A percentile compares a stretch with the other conserved stretches of the same genome.
phyloP scores from a whole-genome alignment of 2,113 vertebrate species.

The Columba janthina region DNA sequence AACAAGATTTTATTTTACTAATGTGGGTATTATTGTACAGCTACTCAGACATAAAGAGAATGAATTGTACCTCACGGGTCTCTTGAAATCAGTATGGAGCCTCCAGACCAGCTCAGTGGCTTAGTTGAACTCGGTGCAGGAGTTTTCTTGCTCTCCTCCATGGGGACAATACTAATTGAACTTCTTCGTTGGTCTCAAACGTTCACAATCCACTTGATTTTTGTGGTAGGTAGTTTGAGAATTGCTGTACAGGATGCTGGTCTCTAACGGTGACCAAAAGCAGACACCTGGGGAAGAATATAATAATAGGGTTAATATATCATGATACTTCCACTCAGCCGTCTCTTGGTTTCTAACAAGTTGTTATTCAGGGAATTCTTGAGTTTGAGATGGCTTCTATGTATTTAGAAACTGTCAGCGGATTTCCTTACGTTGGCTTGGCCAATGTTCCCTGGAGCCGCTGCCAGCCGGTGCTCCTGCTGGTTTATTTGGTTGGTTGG shows the following conservation, averaged over 20 bases:
- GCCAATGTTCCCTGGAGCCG: background rate
- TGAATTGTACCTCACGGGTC: conserved; percentile 30
- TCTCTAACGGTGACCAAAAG: conserved; percentile 9
- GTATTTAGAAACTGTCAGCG: background rate
- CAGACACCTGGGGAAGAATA: background rate
- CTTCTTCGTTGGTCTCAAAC: background rate
- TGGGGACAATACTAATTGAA: background rate
- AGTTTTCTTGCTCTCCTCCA: background rate
- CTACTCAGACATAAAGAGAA: conserved; percentile 32
- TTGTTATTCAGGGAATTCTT: background rate
- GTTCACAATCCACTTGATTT: background rate
- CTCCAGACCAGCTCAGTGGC: conserved; percentile 36
- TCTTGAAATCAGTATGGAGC: conserved; percentile 38
- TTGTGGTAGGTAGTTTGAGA: background rate
- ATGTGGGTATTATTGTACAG: conserved; percentile 42
- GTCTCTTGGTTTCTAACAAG: background rate
- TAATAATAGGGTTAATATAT: background rate
- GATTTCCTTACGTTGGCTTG: background rate
- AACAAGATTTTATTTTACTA: conserved; percentile 60
- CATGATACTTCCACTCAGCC: background rate
- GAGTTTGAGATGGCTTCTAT: background rate
- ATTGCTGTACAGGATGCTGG: background rate
- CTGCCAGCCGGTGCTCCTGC: background rate
- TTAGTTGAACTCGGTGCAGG: background rate
- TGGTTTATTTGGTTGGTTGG: background rate